Evolutionary conservation across 2,888 invertebrate species (phyloP).

Genomic region (Cheilosia soror): DNA sequence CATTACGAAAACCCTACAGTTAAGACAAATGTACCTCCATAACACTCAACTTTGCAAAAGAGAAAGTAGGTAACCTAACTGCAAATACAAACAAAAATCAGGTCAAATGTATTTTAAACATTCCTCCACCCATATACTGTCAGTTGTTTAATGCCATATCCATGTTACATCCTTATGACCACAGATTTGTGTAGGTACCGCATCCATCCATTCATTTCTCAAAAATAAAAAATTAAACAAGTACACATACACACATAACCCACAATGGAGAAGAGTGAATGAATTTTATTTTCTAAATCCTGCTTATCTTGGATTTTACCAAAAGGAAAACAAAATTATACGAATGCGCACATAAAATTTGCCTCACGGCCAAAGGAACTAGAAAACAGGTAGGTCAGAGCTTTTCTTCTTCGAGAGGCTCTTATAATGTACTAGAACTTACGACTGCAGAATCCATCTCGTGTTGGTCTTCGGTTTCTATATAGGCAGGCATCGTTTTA

Average conservation of each 20-base stretch:
- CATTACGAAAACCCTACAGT: neutral
- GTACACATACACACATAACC: neutral
- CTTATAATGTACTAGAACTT: constrained; percentile 36
- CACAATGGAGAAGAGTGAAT: neutral
- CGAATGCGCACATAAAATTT: constrained; percentile 37
- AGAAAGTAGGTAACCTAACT: neutral
- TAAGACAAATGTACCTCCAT: neutral
- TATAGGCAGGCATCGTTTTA: constrained; percentile 33
- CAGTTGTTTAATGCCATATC: constrained; percentile 29
- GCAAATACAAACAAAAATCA: constrained; percentile 38
- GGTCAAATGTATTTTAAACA: constrained; percentile 61
- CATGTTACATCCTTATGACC: constrained; percentile 49
- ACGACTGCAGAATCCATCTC: constrained; percentile 52
- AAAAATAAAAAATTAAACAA: constrained; percentile 3
- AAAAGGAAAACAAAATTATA: constrained; percentile 13
- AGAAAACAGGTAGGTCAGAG: constrained; percentile 58
- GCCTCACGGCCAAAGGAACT: neutral
- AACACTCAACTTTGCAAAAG: too few relatives aligned
- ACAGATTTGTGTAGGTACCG: constrained; percentile 15
- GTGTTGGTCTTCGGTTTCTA: constrained; percentile 36
- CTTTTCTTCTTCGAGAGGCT: constrained; percentile 15
- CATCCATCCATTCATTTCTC: constrained; percentile 15
- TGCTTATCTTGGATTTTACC: constrained; percentile 40
- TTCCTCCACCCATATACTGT: constrained; percentile 10
- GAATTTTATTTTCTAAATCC: constrained; percentile 67